Evolutionary conservation across 1,140 invertebrate genomes (phyloP).

Genomic region (Parapsyche elsis): DNA sequence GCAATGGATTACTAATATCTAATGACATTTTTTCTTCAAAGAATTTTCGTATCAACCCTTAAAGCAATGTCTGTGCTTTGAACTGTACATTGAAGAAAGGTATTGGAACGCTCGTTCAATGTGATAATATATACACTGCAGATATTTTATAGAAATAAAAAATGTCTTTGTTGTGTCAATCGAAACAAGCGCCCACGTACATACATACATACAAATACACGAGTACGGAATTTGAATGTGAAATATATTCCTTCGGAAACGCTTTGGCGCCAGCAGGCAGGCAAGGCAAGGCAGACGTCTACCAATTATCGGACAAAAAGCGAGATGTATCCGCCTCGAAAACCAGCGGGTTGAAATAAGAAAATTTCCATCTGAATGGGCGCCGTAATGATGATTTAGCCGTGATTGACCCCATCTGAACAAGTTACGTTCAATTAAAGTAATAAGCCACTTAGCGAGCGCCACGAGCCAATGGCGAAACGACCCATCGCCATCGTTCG

Average conservation of each 20-base stretch:
- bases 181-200: no score
- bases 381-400: constrained; percentile 51
- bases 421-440: constrained; percentile 50
- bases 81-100: no score
- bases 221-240: not conserved
- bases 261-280: not conserved
- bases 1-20: no score
- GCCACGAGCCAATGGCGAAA: constrained; percentile 15
- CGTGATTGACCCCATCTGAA: constrained; percentile 48
- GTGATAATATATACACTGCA: no score
- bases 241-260: not conserved
- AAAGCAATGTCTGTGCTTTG: no score
- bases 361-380: constrained; percentile 52
- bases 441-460: constrained; percentile 51
- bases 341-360: constrained; percentile 38
- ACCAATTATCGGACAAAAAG: constrained; percentile 30
- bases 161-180: no score
- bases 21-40: no score
- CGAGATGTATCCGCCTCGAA: constrained; percentile 36
- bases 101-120: no score
- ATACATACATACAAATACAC: not conserved
- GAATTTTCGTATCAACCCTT: no score
- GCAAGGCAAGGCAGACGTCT: not conserved
- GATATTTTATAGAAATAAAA: no score
- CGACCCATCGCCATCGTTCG: not conserved